Conservation (phyloP, 2,888 invertebrate species). For the Timema cristinae region DNA sequence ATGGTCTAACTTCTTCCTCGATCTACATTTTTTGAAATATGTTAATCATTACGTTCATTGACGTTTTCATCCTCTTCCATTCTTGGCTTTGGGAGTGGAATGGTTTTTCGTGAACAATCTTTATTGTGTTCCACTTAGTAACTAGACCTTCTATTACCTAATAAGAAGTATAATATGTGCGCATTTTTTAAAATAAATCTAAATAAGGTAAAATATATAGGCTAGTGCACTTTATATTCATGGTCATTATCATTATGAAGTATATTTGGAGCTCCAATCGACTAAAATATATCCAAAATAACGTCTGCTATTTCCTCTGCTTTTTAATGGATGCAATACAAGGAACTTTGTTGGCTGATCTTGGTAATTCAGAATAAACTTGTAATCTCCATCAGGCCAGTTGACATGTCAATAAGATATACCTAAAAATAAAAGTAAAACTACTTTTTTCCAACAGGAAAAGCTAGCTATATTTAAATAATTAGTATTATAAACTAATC, state of each 20-base stretch:
- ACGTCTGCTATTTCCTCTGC: background rate
- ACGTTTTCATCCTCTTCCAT: too few species aligned
- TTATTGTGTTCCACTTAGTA: background rate
- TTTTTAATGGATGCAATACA: background rate
- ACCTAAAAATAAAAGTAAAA: background rate
- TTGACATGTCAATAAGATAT: background rate
- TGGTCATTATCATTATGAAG: background rate
- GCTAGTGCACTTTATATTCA: slow-evolving; percentile 2
- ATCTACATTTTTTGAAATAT: background rate
- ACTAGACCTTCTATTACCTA: background rate
- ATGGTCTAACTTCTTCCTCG: background rate
- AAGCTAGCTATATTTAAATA: too few species aligned
- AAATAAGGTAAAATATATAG: background rate
- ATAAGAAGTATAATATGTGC: background rate
- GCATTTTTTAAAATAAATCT: background rate
- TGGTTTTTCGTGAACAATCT: slow-evolving; percentile 10
- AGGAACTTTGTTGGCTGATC: background rate
- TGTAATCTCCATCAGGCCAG: background rate
- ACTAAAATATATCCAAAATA: background rate
- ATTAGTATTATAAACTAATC: too few species aligned
- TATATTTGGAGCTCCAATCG: background rate
- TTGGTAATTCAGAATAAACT: background rate
- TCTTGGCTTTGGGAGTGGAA: background rate
- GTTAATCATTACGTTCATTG: background rate
- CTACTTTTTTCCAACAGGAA: too few species aligned